Base-by-base conservation (phyloP, 2,797 vertebrate species). In the Vultur gryphus region DNA sequence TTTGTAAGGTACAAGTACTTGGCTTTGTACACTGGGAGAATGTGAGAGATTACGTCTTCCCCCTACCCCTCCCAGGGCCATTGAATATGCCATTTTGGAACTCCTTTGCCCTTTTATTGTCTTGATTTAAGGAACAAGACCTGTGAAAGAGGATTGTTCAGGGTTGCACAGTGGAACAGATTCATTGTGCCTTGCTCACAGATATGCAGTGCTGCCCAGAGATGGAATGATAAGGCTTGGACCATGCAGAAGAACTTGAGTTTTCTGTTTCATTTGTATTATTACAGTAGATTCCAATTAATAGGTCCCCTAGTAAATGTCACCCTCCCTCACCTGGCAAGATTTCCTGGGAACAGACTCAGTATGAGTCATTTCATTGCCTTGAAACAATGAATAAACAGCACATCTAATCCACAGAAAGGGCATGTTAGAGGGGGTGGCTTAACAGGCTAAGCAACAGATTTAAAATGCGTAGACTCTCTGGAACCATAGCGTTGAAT, bases 341-440 rank as follows among this genome's bases (percentile, higher is more conserved):
- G 84, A 26, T 70, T 89, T 87, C 90, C 93, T 95, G 97, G 96
- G 94, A 95, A 96, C 91, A 17, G 37, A 21, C 35, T 70, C 9
- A 25, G 28, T 29, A 17, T 64, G 91, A 94, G 90, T 93, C 93
- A 96, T 95, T 95, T 48, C 76, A 85, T 7, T 78, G 91, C 92
- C 94, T 69, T 88, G 91, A 89, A 94, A 95, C 96, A 94, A 95
- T 90, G 97, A 95, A 57, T 69, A 80, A 92, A 89, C 51, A 82
- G 69, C 92, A 89, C 86, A 73, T 52, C 73, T 96, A 97, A 97
- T 97, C 97, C 95, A n/a, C n/a, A 35, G 52, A 96, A 96, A 97
- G 94, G 96, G 90, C 94, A 93, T 12, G 44, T 59, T 25, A 1
- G 64, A 91, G 62, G 89, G 48, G 76, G 70, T 20, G 70, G 94